Conservation (phyloP, 2,797 vertebrate genomes). For the Siniperca scherzeri region DNA sequence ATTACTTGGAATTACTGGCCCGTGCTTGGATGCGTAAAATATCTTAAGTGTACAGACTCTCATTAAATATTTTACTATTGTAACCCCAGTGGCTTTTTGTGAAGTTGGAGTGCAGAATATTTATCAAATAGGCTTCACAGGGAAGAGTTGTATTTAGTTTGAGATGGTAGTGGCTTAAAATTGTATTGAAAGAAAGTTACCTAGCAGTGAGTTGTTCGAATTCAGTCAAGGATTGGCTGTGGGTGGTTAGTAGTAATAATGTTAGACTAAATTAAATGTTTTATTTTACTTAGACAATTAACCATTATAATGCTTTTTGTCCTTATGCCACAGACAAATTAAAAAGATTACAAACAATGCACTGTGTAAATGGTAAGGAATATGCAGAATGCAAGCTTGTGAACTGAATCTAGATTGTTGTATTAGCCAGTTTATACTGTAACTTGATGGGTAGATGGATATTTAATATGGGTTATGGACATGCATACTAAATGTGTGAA, state of each 20-base stretch:
- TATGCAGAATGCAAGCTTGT: neutral
- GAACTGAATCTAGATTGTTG: constrained; percentile 19
- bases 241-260: neutral
- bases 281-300: neutral
- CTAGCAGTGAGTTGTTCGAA: neutral
- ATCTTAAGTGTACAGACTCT: constrained; percentile 25
- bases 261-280: neutral
- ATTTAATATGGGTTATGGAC: constrained; percentile 24
- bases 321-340: neutral
- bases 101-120: constrained; percentile 8
- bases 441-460: neutral
- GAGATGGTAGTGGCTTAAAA: no score
- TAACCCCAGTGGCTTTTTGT: constrained; percentile 4
- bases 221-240: neutral
- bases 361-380: neutral
- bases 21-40: constrained; percentile 8
- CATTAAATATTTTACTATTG: constrained; percentile 21
- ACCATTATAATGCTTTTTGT: neutral
- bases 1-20: constrained; percentile 27
- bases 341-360: neutral
- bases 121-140: neutral
- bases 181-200: neutral
- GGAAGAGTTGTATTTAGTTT: neutral
- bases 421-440: constrained; percentile 6
- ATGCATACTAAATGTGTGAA: constrained; percentile 19